Base-by-base conservation (phyloP, 1,140 invertebrate genomes). In the Achatina immaculata region DNA sequence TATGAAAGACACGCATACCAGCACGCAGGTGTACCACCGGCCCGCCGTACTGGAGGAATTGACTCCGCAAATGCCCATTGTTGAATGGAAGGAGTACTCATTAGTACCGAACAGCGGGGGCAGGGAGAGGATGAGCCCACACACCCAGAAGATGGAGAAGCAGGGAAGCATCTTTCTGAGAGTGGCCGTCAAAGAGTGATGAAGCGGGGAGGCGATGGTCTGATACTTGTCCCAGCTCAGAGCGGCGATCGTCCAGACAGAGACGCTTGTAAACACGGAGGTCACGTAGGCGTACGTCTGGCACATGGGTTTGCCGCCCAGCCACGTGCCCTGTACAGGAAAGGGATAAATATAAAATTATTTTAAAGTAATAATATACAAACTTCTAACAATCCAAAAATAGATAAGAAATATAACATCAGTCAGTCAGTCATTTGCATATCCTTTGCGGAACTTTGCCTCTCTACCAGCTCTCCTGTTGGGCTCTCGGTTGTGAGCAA, bases 211-310 rank as follows among this genome's bases (percentile, higher is more conserved):
- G 0, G 87, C 87, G 65, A 89, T 89, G 14, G 88, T 88, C 65
- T 88, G 87, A 81, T 89, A 88, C 76, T 89, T 89, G 77, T 89
- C 88, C 88, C 88, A 89, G 74, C 88, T 88, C 40, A 89, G 82
- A 7, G 88, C 88, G 0, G 87, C 84, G 11, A 89, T 88, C 0
- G 88, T 89, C 88, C 88, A 89, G 16, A 86, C 85, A 38, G 78
- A 80, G 19, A 80, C 68, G 34, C 78, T 80, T 42, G 78, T 80
- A n/a, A 80, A 80, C 55, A 80, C 78, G 55, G 66, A 71, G 34
- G 78, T 80, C 21, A 80, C 62, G 68, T 80, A 80, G 40, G 78
- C 78, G 68, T 80, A 80, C 0, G 78, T 55, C 68, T 80, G 78
- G 48, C 78, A 80, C 78, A 80, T 80, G 7, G 68, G 24, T 4